Base-by-base conservation (phyloP, 2,797 vertebrate genomes). In the Sebastiscus tertius region DNA sequence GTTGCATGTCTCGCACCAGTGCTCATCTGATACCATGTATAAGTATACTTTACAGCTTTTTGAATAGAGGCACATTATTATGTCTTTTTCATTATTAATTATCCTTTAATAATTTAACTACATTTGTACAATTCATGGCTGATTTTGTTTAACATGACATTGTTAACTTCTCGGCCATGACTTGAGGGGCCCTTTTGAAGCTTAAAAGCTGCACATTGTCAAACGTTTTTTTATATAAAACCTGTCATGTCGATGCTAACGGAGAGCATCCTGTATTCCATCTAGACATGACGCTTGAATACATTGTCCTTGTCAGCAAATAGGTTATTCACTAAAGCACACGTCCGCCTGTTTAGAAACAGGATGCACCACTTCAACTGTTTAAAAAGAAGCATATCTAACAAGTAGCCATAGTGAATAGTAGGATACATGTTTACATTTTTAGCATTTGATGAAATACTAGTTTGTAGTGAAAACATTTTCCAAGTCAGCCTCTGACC, bases 21-120 rank as follows among this genome's bases (percentile, higher is more conserved):
- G 12, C 16, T 79, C 14, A 52, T 72, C 63, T 39, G 76, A 70
- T 31, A 56, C 26, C 52, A 20, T 18, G 22, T 5, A 59, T 22
- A 24, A 24, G 49, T 68, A 34, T 58, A 54, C 72, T 10, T 55
- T 22, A 73, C 74, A 79, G 56, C 33, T 22, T 65, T 66, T 66
- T 58, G 39, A 87, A 73, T 13, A 39, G 66, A 75, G 54, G 31
- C 49, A n/a, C 71, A 79, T 71, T 79, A 79, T 56, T 75, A 84
- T 46, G 68, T 73, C 56, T 39, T 39, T 74, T 89, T 58, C 77
- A 88, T 92, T 87, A 88, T 90, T 90, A 61, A 88, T 80, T 56
- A 64, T 18, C 6, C 33, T 81, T 93, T 33, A 90, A 91, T 91
- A 75, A 88, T 90, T 90, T 8, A 89, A 22, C 2, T 12, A 29